Evolutionary conservation across 2,888 invertebrate genomes (phyloP), one percentile per base, ranked within the genome.

Genomic region (Tribolium freemani): DNA sequence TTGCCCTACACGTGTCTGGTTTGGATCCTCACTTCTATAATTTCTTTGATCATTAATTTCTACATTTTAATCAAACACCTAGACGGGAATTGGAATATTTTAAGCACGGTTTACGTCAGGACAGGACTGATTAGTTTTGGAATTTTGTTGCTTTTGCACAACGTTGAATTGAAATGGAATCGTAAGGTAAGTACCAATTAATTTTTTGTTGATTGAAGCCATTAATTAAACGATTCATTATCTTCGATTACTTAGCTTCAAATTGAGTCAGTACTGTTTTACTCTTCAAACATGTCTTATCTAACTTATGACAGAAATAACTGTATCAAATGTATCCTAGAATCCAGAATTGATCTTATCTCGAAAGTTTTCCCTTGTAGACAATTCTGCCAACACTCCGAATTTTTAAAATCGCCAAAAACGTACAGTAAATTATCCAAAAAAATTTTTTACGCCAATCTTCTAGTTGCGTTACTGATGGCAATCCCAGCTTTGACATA

Each of bases 1-100:
- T 38, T 9, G 13, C 21, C 50, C 20, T 51, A 51, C 16, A n/a
- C 21, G 20, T 8, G 5, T 8, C 11, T 54, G 0, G 26, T 54
- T n/a, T 54, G 54, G 54, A 30, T 13, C 5, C 26, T 54, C 5
- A 10, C 13, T 26, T 54, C 54, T 6, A 20, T 20, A 1, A n/a
- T n/a, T 51, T 20, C 51, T 4, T 16, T 51, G 16, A 20, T 51
- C 20, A 3, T 30, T 6, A 13, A 30, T 13, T 9, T 54, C 10
- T 54, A 30, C 10, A 54, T 54, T 30, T 30, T 30, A n/a, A 26
- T 54, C n/a, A 54, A 54, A 54, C 26, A 54, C 20, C 26, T 6
- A 3, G 54, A 54, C 10, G 21, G n/a, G 10, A 13, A 11, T 38
- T 38, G 38, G 38, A 4, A 0, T 9, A 6, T n/a, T 51, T 51